These are phyloP conservation scores for Neelides sp. DNA, from an alignment of 1,140 invertebrate genomes.

Conservation along the genomic window DNA sequence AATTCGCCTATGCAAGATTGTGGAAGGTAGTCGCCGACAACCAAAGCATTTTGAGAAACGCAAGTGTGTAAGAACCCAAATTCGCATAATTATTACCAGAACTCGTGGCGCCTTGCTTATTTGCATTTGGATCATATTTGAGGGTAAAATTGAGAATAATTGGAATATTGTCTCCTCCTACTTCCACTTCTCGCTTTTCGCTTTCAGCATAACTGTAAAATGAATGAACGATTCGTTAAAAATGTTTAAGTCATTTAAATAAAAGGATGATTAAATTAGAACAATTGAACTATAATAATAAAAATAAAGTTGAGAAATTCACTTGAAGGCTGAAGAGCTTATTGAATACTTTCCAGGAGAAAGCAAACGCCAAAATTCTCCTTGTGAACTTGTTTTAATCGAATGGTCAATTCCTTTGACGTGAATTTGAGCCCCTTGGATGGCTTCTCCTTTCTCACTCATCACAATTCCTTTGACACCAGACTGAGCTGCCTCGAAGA, in stretches of 20 bases:
- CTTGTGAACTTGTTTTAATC: slow-evolving; percentile 55
- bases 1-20: too few species aligned
- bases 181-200: background rate
- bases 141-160: slow-evolving; percentile 41
- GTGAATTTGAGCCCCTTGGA: slow-evolving; percentile 53
- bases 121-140: slow-evolving; percentile 7
- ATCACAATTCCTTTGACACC: slow-evolving; percentile 62
- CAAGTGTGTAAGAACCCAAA: too few species aligned
- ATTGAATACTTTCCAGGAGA: slow-evolving; percentile 66
- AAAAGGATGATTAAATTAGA: too few species aligned
- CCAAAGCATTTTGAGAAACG: too few species aligned
- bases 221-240: background rate
- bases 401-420: slow-evolving; percentile 59
- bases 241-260: background rate
- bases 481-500: slow-evolving; percentile 71
- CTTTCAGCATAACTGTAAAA: background rate
- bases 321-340: slow-evolving; percentile 59
- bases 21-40: too few species aligned
- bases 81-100: too few species aligned
- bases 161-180: slow-evolving; percentile 24
- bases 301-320: slow-evolving; percentile 32
- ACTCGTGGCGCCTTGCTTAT: too few species aligned
- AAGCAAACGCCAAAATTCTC: slow-evolving; percentile 77
- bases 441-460: slow-evolving; percentile 42
- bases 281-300: background rate